Conservation (phyloP, 2,888 invertebrate genomes). For the Aphidoletes aphidimyza region DNA sequence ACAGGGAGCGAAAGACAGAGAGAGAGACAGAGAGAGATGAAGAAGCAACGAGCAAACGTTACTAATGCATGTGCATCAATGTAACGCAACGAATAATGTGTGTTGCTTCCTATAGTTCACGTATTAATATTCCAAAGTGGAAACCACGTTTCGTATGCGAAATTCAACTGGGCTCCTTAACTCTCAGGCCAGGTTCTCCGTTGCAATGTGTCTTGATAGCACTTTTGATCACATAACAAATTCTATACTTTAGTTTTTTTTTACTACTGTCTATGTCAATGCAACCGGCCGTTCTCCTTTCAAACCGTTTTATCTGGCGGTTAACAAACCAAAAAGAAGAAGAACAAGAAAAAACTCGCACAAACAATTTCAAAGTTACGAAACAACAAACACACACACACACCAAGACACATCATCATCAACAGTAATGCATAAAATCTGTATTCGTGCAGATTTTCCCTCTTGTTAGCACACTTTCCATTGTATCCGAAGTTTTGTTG, state of each 20-base stretch:
- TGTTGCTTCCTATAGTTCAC: constrained; percentile 16
- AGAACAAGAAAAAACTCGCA: background rate
- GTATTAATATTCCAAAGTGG: constrained; percentile 32
- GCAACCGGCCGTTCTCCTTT: too few relatives aligned
- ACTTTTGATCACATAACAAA: background rate
- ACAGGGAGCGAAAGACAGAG: background rate
- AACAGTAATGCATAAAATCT: background rate
- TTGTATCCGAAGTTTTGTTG: constrained; percentile 15
- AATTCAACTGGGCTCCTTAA: too few relatives aligned
- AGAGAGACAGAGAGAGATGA: background rate
- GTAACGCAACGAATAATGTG: background rate
- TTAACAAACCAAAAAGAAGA: background rate
- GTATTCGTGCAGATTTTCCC: background rate
- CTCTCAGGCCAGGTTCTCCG: constrained; percentile 6
- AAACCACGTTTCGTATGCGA: background rate
- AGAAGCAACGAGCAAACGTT: background rate
- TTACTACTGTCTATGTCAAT: background rate
- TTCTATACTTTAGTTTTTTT: background rate
- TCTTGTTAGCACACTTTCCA: constrained; percentile 46
- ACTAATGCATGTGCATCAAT: background rate
- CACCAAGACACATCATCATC: constrained; percentile 16
- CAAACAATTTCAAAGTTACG: too few relatives aligned
- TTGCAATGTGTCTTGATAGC: background rate
- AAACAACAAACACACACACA: background rate
- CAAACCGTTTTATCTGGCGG: too few relatives aligned